These are phyloP conservation scores for Agrochola lota DNA, from an alignment of 2,888 invertebrate species.

Conservation along the genomic window DNA sequence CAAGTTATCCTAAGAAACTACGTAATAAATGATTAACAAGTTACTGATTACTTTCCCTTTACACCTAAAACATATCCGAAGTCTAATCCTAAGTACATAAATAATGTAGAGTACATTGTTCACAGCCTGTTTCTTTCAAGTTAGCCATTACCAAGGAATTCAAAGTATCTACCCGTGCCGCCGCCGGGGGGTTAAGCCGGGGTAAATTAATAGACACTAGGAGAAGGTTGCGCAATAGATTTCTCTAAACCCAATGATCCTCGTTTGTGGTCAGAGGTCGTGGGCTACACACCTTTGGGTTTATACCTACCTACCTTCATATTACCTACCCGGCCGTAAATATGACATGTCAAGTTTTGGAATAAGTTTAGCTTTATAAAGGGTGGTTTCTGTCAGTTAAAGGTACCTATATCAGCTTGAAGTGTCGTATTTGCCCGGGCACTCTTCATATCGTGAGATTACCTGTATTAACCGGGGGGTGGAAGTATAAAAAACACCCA, in stretches of 20 bases:
- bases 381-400: too few species aligned
- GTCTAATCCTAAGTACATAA: constrained; percentile 13
- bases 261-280: constrained; percentile 43
- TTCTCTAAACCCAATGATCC: constrained; percentile 35
- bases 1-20: constrained; percentile 10
- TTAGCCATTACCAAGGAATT: constrained; percentile 26
- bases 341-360: not conserved
- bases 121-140: constrained; percentile 34
- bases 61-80: not conserved
- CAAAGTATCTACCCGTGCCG: constrained; percentile 14
- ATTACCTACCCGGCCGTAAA: not conserved
- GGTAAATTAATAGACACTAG: constrained; percentile 52
- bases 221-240: constrained; percentile 51
- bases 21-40: not conserved
- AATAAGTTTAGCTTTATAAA: not conserved
- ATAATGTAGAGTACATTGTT: constrained; percentile 39
- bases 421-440: too few species aligned
- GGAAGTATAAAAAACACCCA: too few species aligned
- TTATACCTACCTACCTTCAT: not conserved
- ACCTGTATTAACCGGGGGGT: too few species aligned
- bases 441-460: too few species aligned
- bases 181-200: constrained; percentile 33
- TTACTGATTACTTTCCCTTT: constrained; percentile 8
- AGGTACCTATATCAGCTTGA: not conserved
- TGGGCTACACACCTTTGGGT: constrained; percentile 24